These are phyloP conservation scores for Scartelaos histophorus DNA, from an alignment of 2,113 vertebrate species.

Conservation along the genomic window DNA sequence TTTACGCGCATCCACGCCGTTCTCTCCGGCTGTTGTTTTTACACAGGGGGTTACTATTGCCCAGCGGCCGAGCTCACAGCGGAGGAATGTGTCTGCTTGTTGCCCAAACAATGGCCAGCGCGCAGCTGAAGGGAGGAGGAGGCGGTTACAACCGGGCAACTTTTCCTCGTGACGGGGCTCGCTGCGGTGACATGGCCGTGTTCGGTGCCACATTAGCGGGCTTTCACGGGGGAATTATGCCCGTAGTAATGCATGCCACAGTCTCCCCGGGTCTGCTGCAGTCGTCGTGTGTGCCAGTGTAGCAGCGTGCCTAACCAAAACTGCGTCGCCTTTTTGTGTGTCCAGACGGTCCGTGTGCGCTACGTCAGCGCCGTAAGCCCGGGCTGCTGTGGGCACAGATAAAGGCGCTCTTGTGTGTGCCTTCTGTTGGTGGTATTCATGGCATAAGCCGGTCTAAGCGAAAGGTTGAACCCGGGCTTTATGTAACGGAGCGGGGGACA, in stretches of 20 bases:
- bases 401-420: conserved; percentile 10
- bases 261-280: conserved; percentile 5
- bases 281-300: conserved; percentile 31
- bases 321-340: conserved; percentile 44
- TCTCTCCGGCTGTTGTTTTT: not conserved
- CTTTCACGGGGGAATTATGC: not conserved
- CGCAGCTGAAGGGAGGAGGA: conserved; percentile 28
- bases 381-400: not conserved
- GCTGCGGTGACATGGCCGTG: not conserved
- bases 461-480: conserved; percentile 52
- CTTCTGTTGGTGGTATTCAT: conserved; percentile 48
- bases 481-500: conserved; percentile 69
- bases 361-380: not conserved
- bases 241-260: not conserved
- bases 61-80: conserved; percentile 53
- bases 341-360: conserved; percentile 20
- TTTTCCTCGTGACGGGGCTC: conserved; percentile 37
- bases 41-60: conserved; percentile 25
- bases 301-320: conserved; percentile 25
- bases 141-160: conserved; percentile 38
- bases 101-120: conserved; percentile 70
- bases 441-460: conserved; percentile 40
- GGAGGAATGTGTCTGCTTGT: conserved; percentile 72
- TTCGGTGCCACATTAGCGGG: not conserved
- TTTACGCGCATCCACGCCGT: not conserved